A percentile compares a stretch with the other conserved stretches of the same genome.
Evolutionary conservation across 2,113 vertebrate species (phyloP).

Genomic region (Calidris pygmaea): DNA sequence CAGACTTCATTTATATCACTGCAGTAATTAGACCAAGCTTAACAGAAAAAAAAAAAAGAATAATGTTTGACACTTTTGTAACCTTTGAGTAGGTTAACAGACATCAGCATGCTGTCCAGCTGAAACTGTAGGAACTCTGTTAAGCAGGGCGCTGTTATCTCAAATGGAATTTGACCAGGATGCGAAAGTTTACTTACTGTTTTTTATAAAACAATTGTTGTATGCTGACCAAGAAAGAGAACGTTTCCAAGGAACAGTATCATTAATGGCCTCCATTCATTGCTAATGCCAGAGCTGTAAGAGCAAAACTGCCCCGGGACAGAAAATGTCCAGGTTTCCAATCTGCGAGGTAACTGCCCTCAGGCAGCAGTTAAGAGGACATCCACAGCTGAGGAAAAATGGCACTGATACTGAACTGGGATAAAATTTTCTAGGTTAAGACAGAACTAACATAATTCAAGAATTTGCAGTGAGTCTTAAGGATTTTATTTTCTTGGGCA

Average conservation of each 20-base stretch:
- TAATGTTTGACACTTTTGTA: not conserved
- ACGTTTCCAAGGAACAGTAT: not conserved
- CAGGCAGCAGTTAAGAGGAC: not conserved
- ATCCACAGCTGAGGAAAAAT: not conserved
- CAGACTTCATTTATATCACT: not conserved
- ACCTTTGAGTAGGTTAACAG: not conserved
- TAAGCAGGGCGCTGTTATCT: not conserved
- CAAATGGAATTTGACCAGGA: slow-evolving; percentile 23
- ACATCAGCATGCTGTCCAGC: no score
- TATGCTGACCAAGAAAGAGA: not conserved
- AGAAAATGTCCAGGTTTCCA: not conserved
- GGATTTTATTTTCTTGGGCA: not conserved
- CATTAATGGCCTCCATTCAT: not conserved
- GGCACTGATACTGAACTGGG: not conserved
- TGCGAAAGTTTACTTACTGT: not conserved
- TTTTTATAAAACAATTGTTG: not conserved
- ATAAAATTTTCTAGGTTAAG: not conserved
- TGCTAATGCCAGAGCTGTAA: not conserved
- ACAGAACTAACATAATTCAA: not conserved
- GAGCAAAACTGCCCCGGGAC: not conserved
- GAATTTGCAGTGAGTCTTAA: not conserved
- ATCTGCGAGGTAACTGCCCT: not conserved
- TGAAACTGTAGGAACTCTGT: not conserved
- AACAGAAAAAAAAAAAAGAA: not conserved
- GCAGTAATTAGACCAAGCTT: not conserved